Evolutionary conservation across 1,140 invertebrate species (phyloP), one percentile per base, ranked within the genome.

Genomic region (Drusus annulatus): DNA sequence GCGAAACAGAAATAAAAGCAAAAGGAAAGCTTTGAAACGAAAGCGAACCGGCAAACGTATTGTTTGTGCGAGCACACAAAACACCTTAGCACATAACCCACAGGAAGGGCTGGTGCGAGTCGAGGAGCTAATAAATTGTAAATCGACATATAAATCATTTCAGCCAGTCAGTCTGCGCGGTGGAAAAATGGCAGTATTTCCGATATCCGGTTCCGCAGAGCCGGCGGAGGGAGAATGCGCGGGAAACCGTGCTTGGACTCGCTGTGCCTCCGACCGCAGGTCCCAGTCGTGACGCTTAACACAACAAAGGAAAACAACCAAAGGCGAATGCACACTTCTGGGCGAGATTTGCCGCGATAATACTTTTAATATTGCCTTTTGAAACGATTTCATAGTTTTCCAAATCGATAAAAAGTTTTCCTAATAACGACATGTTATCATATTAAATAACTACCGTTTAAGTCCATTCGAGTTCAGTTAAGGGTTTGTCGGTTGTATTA

Each of bases 121-220:
- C 76, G 56, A 65, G 74, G 23, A 76, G 65, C 78, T 73, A 73
- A 79, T 79, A 79, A 79, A 79, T 79, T 79, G 68, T 73, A 73
- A 73, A 79, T 79, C 78, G 78, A 25, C 68, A 36, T 60, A 60
- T 79, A 73, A 79, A 79, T 79, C 78, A 79, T 79, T 79, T 52
- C 54, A 79, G 62, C 62, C 62, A 78, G 63, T 52, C 62, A 58
- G 62, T 65, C 76, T 58, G 60, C 21, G 52, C n/a, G n/a, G 62
- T 68, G 54, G 63, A 80, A 80, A 77, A 80, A 80, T 76, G 52
- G 63, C 28, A 63, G 79, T 60, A 60, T 69, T 69, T 80, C 79
- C 79, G 79, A 77, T 60, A 69, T 80, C 79, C 79, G 79, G 73
- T 76, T 31, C 15, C 63, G 74, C n/a, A 17, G 36, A 74, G 56